These are phyloP conservation scores for Dryococelus australis DNA, from an alignment of 2,888 invertebrate genomes.

Conservation along the genomic window DNA sequence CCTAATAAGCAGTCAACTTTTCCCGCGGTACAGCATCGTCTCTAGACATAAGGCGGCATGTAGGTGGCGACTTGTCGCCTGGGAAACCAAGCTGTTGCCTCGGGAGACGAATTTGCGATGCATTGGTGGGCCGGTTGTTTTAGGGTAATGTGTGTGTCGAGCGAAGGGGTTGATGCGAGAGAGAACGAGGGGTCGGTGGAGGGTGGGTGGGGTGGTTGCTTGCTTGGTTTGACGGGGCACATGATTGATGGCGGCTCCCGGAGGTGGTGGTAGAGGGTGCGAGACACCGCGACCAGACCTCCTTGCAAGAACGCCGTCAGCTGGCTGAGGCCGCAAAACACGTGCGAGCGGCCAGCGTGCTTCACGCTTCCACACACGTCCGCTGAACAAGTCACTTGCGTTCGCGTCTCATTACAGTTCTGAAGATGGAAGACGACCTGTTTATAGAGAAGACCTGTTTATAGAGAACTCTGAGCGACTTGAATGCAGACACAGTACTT, in stretches of 20 bases:
- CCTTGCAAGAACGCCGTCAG: neutral
- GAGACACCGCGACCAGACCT: neutral
- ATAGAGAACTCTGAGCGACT: too few relatives aligned
- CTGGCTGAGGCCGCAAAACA: neutral
- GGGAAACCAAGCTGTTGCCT: neutral
- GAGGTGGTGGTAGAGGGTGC: neutral
- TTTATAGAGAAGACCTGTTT: too few relatives aligned
- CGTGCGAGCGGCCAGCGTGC: neutral
- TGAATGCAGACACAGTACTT: too few relatives aligned
- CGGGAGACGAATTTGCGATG: neutral
- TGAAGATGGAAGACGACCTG: too few relatives aligned
- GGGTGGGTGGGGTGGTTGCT: neutral
- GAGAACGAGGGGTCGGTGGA: neutral
- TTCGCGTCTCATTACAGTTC: too few relatives aligned
- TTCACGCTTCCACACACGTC: too few relatives aligned
- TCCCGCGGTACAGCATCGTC: too few relatives aligned
- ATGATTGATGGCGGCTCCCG: neutral
- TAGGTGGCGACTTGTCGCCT: neutral
- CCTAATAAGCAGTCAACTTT: too few relatives aligned
- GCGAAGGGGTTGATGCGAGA: neutral
- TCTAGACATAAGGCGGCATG: neutral
- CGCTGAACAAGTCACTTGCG: too few relatives aligned
- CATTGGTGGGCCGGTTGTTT: neutral
- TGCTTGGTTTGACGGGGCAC: conserved; percentile 10
- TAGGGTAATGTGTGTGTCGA: conserved; percentile 16